Conservation (phyloP, 2,888 invertebrate genomes). For the Pammene aurita region DNA sequence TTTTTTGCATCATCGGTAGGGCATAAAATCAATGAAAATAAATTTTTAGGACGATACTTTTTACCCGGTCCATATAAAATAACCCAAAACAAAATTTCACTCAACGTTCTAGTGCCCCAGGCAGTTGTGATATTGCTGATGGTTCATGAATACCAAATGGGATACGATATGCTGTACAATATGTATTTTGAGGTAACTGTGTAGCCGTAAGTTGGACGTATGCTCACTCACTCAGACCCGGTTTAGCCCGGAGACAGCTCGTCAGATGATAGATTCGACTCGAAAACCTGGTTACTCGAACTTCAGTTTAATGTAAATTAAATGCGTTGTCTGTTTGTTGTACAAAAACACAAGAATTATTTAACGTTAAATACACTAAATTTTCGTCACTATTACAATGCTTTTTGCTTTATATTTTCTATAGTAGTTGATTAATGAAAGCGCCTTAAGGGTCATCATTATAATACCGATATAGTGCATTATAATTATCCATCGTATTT, state of each 20-base stretch:
- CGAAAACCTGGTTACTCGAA: not conserved
- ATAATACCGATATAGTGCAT: too few relatives aligned
- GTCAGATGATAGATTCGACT: not conserved
- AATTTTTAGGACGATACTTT: not conserved
- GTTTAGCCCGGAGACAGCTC: constrained; percentile 11
- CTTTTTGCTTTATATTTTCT: too few relatives aligned
- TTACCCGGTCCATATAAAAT: not conserved
- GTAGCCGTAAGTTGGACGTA: constrained; percentile 18
- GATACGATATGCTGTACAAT: too few relatives aligned
- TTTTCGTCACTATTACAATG: too few relatives aligned
- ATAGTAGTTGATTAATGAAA: too few relatives aligned
- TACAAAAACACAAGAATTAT: too few relatives aligned
- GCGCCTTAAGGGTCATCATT: too few relatives aligned
- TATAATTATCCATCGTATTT: too few relatives aligned
- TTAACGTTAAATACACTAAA: too few relatives aligned
- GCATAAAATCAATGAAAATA: too few relatives aligned
- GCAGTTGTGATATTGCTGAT: constrained; percentile 32
- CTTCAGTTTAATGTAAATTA: not conserved
- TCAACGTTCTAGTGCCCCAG: constrained; percentile 23
- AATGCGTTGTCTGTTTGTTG: too few relatives aligned
- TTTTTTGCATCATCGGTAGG: too few relatives aligned
- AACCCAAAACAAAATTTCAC: constrained; percentile 6
- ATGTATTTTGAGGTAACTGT: constrained; percentile 21
- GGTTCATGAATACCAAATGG: constrained; percentile 40
- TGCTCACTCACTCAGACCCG: not conserved